A percentile compares a stretch with the other conserved stretches of the same genome.
phyloP scores from a whole-genome alignment of 1,140 invertebrate genomes.

The Tetramorium parvispinum region DNA sequence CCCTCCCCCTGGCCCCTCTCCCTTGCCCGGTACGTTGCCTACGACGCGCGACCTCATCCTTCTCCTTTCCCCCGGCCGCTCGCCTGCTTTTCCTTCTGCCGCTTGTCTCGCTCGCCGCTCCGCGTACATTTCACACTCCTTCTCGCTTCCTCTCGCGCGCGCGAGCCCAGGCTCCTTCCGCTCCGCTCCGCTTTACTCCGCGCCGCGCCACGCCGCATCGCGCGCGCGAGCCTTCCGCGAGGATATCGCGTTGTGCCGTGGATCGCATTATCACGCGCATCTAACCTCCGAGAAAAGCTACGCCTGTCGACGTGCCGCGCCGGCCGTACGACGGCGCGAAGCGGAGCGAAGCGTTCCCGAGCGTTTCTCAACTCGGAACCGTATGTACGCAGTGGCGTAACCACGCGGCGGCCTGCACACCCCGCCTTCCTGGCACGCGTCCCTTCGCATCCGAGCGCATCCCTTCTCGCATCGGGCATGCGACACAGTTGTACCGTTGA shows the following conservation, averaged over 20 bases:
- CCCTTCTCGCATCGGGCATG: not conserved
- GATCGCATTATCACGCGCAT: conserved; percentile 75
- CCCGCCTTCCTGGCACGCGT: not conserved
- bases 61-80: not conserved
- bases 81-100: conserved; percentile 34
- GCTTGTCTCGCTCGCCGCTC: not conserved
- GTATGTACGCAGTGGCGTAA: conserved; percentile 33
- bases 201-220: not conserved
- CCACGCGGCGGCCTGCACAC: not conserved
- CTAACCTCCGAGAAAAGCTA: conserved; percentile 73
- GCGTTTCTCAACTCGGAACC: conserved; percentile 12
- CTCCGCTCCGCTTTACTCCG: not conserved
- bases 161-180: not conserved
- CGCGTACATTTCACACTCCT: not conserved
- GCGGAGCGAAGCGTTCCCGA: conserved; percentile 48
- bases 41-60: conserved; percentile 9
- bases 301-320: conserved; percentile 65
- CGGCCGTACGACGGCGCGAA: conserved; percentile 38
- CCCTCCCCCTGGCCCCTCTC: not conserved
- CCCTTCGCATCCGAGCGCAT: not conserved
- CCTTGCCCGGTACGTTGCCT: conserved; percentile 1
- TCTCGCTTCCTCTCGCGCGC: not conserved
- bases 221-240: conserved; percentile 42
- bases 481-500: not conserved
- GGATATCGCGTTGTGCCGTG: conserved; percentile 68